A percentile compares a stretch with the other conserved stretches of the same genome.
Conservation (phyloP, 1,140 invertebrate species). For the Macrotrachela quadricornifera region DNA sequence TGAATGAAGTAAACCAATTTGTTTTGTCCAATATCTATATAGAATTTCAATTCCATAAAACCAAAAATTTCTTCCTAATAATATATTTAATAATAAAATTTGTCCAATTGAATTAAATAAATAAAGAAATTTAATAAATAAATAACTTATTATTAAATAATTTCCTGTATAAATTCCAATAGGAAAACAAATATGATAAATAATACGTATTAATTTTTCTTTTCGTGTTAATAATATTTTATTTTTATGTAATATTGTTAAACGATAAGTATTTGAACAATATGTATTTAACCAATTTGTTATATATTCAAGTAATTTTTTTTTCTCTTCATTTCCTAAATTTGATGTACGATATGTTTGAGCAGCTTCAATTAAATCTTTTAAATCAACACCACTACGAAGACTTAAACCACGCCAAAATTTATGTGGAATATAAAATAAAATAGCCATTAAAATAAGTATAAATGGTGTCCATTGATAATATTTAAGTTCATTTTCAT, state of each 20-base stretch:
- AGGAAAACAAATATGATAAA: not conserved
- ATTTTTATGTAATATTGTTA: too few relatives aligned
- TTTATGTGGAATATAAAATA: constrained; percentile 27
- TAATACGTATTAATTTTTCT: too few relatives aligned
- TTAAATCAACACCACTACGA: constrained; percentile 3
- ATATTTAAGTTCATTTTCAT: constrained; percentile 16
- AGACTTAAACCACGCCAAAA: constrained; percentile 19
- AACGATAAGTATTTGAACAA: too few relatives aligned
- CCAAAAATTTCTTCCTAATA: constrained; percentile 32
- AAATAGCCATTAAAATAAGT: constrained; percentile 24
- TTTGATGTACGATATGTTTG: constrained; percentile 20
- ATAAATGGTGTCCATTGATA: constrained; percentile 34
- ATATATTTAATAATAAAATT: constrained; percentile 33
- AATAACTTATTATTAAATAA: constrained; percentile 31
- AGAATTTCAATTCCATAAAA: constrained; percentile 19
- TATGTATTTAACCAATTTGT: too few relatives aligned
- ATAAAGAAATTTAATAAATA: constrained; percentile 33
- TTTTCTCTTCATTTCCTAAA: constrained; percentile 11
- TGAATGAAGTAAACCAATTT: not conserved
- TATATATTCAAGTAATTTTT: too few relatives aligned
- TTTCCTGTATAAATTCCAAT: constrained; percentile 17
- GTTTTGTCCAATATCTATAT: too few relatives aligned
- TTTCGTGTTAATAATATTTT: too few relatives aligned
- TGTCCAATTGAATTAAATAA: constrained; percentile 32
- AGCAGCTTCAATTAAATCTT: constrained; percentile 6